Percentiles rank a stretch among this genome's conserved stretches.
Conservation (phyloP, 2,888 invertebrate species). For the Melanostoma scalare region DNA sequence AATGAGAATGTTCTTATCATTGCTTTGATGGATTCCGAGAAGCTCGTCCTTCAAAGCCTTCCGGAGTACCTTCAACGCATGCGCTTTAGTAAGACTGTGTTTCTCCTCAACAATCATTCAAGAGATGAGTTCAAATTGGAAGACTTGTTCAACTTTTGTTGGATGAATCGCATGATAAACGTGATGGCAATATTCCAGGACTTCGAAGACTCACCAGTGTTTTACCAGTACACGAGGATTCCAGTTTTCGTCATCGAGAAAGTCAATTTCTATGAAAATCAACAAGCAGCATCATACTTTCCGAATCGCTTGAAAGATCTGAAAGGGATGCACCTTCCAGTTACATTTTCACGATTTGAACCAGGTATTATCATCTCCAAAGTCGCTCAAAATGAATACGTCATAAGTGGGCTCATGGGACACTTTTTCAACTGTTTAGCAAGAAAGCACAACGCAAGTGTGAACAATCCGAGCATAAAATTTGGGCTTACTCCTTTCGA, state of each 20-base stretch:
- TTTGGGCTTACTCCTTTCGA: slow-evolving; percentile 67
- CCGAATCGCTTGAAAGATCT: background rate
- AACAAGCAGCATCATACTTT: background rate
- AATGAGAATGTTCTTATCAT: background rate
- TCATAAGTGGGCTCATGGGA: slow-evolving; percentile 76
- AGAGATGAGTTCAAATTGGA: background rate
- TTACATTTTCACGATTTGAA: background rate
- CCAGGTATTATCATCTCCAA: background rate
- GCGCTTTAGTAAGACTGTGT: background rate
- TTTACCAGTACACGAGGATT: background rate
- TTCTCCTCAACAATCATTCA: background rate
- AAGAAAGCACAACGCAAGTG: slow-evolving; percentile 75
- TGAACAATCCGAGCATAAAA: slow-evolving; percentile 63
- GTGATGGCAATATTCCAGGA: background rate
- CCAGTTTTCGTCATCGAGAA: background rate
- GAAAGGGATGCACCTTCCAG: background rate
- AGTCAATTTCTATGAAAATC: background rate
- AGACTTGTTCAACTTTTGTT: background rate
- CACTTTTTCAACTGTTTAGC: slow-evolving; percentile 76
- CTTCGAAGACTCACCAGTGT: background rate
- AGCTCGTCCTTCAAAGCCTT: background rate
- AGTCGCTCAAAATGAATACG: background rate
- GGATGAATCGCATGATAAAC: background rate
- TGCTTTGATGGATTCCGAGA: too few relatives aligned
- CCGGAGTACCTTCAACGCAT: background rate